phyloP scores from a whole-genome alignment of 2,888 invertebrate species.

The Rhingia rostrata region DNA sequence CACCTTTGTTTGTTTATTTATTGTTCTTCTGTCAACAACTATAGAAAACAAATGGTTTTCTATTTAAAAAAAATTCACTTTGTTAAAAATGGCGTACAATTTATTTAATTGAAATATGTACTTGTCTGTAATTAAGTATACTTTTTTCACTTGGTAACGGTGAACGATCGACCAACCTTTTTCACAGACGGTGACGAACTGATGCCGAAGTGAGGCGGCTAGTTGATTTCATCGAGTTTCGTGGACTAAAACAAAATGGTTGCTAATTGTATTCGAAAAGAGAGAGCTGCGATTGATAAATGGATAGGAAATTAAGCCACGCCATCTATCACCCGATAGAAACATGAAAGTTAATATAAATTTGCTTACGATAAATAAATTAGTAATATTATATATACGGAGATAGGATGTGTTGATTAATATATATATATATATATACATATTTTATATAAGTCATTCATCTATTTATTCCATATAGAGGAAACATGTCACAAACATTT shows the following conservation, averaged over 20 bases:
- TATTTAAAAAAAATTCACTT: conserved; percentile 43
- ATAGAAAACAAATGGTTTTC: conserved; percentile 30
- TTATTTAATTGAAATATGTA: conserved; percentile 50
- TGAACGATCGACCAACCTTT: conserved; percentile 61
- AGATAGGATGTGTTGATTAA: too few species aligned
- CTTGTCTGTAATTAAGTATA: conserved; percentile 54
- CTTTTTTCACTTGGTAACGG: conserved; percentile 8
- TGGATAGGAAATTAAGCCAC: not conserved
- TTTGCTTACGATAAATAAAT: not conserved
- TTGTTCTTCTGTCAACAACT: conserved; percentile 15
- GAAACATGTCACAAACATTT: too few species aligned
- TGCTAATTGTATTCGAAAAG: conserved; percentile 3
- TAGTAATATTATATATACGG: too few species aligned
- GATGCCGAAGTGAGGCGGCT: conserved; percentile 67
- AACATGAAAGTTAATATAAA: not conserved
- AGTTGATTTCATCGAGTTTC: conserved; percentile 51
- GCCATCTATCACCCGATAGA: conserved; percentile 25
- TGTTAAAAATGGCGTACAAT: conserved; percentile 60
- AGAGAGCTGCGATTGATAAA: not conserved
- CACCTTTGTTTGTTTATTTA: conserved; percentile 50
- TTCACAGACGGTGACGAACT: conserved; percentile 69
- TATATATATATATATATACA: too few species aligned
- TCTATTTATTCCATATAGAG: too few species aligned
- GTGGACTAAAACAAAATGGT: conserved; percentile 47
- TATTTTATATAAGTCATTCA: too few species aligned